Evolutionary conservation across 2,113 vertebrate genomes (phyloP).

Genomic region (Galbula dea): DNA sequence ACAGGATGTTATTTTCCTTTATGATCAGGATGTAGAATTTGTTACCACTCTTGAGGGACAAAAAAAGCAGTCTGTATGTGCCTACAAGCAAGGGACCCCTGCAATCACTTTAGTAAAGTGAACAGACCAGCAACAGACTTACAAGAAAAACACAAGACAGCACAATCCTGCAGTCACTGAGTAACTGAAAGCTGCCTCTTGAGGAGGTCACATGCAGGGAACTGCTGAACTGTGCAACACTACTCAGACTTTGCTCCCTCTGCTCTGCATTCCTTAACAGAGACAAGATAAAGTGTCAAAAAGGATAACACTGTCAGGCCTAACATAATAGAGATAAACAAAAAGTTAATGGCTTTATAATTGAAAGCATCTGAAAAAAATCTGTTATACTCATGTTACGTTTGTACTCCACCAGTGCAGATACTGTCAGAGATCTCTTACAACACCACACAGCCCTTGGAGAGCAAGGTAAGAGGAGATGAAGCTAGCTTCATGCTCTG

Average conservation of each 20-base stretch:
- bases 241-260: background rate
- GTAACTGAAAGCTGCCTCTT: background rate
- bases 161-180: background rate
- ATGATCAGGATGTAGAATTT: background rate
- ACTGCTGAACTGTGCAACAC: background rate
- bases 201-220: background rate
- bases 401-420: background rate
- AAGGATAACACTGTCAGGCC: background rate
- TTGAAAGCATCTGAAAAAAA: background rate
- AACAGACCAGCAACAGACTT: background rate
- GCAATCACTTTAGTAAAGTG: background rate
- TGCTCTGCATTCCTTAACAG: background rate
- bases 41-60: background rate
- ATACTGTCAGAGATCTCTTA: background rate
- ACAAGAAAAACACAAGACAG: background rate
- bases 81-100: background rate
- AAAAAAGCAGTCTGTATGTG: background rate
- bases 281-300: background rate
- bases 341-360: background rate
- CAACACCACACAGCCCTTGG: background rate
- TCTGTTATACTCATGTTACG: background rate
- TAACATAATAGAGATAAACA: background rate
- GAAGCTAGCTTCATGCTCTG: background rate
- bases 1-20: background rate
- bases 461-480: background rate